These are phyloP conservation scores for Sinohyriopsis cumingii DNA, from an alignment of 2,888 invertebrate species.

Conservation along the genomic window DNA sequence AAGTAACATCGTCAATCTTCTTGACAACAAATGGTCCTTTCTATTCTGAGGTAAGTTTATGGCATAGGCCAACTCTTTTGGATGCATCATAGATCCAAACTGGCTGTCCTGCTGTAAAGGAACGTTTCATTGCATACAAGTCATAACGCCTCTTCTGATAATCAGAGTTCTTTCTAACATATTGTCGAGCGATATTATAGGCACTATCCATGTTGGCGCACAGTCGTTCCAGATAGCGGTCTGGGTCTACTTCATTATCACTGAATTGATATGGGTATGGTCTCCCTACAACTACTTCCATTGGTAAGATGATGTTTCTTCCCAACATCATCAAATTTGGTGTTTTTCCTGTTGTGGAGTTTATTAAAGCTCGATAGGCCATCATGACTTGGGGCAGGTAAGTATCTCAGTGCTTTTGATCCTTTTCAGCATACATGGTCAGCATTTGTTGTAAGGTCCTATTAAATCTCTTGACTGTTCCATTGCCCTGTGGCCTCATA, in stretches of 20 bases:
- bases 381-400: constrained; percentile 17
- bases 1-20: constrained; percentile 18
- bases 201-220: too few species aligned
- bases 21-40: constrained; percentile 23
- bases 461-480: too few species aligned
- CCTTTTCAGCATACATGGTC: too few species aligned
- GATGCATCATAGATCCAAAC: constrained; percentile 27
- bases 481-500: too few species aligned
- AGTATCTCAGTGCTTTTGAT: too few species aligned
- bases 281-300: constrained; percentile 16
- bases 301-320: constrained; percentile 28
- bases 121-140: constrained; percentile 18
- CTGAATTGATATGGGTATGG: background rate
- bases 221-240: too few species aligned
- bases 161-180: too few species aligned
- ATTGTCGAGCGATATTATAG: too few species aligned
- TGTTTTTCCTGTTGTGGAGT: constrained; percentile 30
- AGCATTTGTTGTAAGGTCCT: too few species aligned
- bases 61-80: constrained; percentile 17
- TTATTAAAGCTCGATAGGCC: constrained; percentile 38
- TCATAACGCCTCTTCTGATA: constrained; percentile 30
- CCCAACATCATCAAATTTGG: constrained; percentile 32
- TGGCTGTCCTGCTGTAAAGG: constrained; percentile 13
- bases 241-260: background rate
- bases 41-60: constrained; percentile 25